A percentile compares a stretch with the other conserved stretches of the same genome.
Conservation (phyloP, 2,797 vertebrate species). For the Myotis vivesi region DNA sequence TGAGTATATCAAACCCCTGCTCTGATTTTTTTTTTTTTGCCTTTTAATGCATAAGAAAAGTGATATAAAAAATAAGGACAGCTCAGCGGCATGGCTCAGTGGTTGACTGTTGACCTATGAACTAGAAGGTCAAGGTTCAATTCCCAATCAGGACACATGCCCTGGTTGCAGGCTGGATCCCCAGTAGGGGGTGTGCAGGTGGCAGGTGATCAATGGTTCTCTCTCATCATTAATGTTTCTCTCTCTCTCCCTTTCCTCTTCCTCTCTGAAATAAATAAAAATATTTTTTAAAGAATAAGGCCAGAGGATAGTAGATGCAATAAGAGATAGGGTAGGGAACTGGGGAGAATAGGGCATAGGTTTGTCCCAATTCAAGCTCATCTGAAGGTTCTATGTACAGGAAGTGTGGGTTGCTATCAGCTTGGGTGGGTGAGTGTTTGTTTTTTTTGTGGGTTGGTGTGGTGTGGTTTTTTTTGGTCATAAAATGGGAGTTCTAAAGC, state of each 20-base stretch:
- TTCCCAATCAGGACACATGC: too few species aligned
- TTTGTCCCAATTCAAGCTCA: not conserved
- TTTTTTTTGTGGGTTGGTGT: not conserved
- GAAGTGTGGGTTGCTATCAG: not conserved
- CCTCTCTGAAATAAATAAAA: too few species aligned
- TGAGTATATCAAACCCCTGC: not conserved
- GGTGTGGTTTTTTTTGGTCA: not conserved
- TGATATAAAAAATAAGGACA: not conserved
- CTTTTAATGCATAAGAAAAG: not conserved
- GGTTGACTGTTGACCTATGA: too few species aligned
- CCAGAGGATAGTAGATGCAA: not conserved
- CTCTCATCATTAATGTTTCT: too few species aligned
- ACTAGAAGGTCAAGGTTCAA: too few species aligned
- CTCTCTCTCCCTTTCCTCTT: too few species aligned
- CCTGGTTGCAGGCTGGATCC: too few species aligned
- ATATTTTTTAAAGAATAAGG: not conserved
- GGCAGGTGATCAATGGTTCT: too few species aligned
- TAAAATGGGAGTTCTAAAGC: not conserved
- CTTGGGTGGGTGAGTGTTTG: too few species aligned
- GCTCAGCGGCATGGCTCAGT: too few species aligned
- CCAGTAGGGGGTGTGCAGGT: too few species aligned
- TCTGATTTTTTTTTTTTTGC: not conserved
- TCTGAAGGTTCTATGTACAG: not conserved
- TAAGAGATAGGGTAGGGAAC: not conserved
- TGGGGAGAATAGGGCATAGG: fast-evolving